phyloP scores from a whole-genome alignment of 2,797 vertebrate genomes.

The Onychomys torridus region DNA sequence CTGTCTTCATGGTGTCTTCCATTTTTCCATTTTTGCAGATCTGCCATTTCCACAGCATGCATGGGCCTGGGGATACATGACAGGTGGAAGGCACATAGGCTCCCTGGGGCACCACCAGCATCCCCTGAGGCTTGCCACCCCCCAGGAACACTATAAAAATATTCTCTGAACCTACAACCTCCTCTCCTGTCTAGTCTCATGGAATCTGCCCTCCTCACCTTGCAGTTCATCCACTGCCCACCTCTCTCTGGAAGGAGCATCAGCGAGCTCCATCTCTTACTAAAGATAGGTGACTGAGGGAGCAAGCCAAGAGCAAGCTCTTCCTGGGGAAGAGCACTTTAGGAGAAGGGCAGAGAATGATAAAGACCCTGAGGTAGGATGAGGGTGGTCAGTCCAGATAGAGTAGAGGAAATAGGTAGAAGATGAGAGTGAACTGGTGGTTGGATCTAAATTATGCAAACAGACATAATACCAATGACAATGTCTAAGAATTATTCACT shows the following conservation, averaged over 20 bases:
- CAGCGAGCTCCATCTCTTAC: neutral
- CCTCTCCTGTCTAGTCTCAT: neutral
- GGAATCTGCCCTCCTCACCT: neutral
- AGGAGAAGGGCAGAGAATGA: neutral
- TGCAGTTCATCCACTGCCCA: rapidly evolving
- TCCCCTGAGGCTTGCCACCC: neutral
- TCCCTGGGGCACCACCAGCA: neutral
- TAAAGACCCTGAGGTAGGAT: neutral
- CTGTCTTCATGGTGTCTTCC: neutral
- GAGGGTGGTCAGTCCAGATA: neutral
- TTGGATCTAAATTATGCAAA: neutral
- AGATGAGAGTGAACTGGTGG: neutral
- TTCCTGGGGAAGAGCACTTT: neutral
- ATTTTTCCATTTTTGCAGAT: neutral
- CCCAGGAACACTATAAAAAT: neutral
- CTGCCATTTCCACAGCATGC: neutral
- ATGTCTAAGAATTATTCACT: neutral
- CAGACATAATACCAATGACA: neutral
- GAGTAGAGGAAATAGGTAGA: neutral
- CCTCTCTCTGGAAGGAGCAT: neutral
- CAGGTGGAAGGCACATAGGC: neutral
- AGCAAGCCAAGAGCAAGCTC: neutral
- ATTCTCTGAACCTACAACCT: neutral
- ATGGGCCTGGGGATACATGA: neutral
- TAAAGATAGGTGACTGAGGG: neutral